Evolutionary conservation across 2,113 vertebrate genomes (phyloP), one percentile per base, ranked within the genome.

Genomic region (Petromus typicus): DNA sequence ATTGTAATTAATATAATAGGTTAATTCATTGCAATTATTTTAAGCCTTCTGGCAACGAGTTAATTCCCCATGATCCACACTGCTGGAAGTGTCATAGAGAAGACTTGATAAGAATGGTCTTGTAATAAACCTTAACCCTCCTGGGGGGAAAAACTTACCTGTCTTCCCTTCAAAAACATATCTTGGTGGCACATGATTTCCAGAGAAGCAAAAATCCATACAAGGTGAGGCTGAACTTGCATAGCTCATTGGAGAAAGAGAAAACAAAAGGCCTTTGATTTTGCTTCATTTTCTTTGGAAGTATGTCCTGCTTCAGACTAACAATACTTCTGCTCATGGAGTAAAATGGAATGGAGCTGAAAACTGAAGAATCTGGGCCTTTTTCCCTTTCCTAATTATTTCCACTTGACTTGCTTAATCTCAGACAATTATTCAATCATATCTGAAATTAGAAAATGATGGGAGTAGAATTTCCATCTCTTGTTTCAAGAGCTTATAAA

Each of bases 341-440:
- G 57, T 96, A 94, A 97, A 97, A 97, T 87, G 89, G n/a, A 97
- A 95, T 89, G 56, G 86, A 96, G 97, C 20, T 80, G 78, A 97
- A 98, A 96, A 97, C 16, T 59, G 78, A 97, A 96, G 87, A 96
- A 97, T 96, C 81, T 96, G 95, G 81, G 96, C 78, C 92, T 30
- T 95, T 97, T 92, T 87, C 93, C 88, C 85, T n/a, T 95, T 90
- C 95, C 91, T 98, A 91, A 98, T 98, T 98, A 97, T 83, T 98
- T 98, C 93, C 97, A 91, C 91, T 97, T 97, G 93, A 97, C 91
- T 98, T 48, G 73, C 91, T 98, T 98, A 97, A 97, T 98, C 97
- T 97, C 94, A 75, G 43, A 34, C 32, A 84, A 97, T 97, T 98
- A 98, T 95, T 98, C 96, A 96, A 82, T 98, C 95, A 89, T 97